Conservation (phyloP, 2,888 invertebrate species). For the Dolichopus griseipennis region DNA sequence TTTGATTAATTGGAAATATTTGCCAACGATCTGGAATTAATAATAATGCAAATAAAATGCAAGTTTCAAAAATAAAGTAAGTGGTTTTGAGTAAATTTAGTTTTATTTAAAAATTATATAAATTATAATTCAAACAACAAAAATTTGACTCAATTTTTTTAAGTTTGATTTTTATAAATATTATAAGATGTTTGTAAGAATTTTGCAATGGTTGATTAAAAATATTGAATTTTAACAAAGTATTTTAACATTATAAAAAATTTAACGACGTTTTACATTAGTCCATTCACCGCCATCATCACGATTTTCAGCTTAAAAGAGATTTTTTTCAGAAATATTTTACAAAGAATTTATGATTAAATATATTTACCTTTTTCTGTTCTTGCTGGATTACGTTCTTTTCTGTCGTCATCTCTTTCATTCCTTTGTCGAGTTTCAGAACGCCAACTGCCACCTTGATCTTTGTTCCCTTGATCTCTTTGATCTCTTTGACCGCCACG, state of each 20-base stretch:
- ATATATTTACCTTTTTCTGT: constrained; percentile 32
- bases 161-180: not conserved
- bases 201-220: not conserved
- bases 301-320: constrained; percentile 42
- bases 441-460: constrained; percentile 34
- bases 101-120: not conserved
- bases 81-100: not conserved
- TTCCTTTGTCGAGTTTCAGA: constrained; percentile 36
- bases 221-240: constrained; percentile 2
- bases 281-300: constrained; percentile 55
- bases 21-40: too few relatives aligned
- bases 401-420: constrained; percentile 35
- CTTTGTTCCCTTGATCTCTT: constrained; percentile 20
- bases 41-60: too few relatives aligned
- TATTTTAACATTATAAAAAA: not conserved
- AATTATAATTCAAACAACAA: not conserved
- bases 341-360: not conserved
- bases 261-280: constrained; percentile 48
- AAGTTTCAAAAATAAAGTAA: too few relatives aligned
- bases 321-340: too few relatives aligned
- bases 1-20: too few relatives aligned
- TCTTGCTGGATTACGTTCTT: constrained; percentile 27
- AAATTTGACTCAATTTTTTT: not conserved
- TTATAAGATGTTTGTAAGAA: not conserved
- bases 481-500: constrained; percentile 25